Base-by-base conservation (phyloP, 2,113 vertebrate genomes). In the Loxodonta africana region DNA sequence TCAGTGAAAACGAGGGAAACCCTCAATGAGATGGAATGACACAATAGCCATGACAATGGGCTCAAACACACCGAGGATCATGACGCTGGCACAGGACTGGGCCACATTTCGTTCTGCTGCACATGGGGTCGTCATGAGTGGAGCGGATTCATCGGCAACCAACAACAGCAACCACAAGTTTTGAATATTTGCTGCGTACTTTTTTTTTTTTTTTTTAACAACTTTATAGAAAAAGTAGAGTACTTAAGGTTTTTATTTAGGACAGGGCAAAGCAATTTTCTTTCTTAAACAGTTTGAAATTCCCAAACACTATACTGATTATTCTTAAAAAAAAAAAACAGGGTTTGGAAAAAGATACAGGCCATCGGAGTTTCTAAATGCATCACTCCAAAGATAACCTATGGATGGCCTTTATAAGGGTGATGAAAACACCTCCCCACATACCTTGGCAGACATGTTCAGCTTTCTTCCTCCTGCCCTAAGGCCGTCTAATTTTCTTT, bases 391-490 rank as follows among this genome's bases (percentile, higher is more conserved):
- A 51, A 11, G 2, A 1, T 10, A 28, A 25, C 1, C 30, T 6
- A 0, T 2, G 23, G 9, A 10, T 23, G 30, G 6, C 6, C 15
- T 4, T 28, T 6, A 8, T 8, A 6, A 0, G 2, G n/a, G 4
- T 1, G 8, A 37, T 4, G 21, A 28, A 89, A 30, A 4, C 4
- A 44, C 12, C 17, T 51, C 14, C 17, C 0, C 0, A 0, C 5
- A 44, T 28, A 10, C 26, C 60, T 33, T 5, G 4, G 62, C 18
- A 23, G 44, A 28, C 53, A 11, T 17, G 4, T 1, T 12, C 21
- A 30, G 63, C 53, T 41, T 62, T 48, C 23, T 21, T 5, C 37
- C 51, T 6, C 53, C 51, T 25, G 46, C 25, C 6, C 14, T 53
- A 2, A 2, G 25, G 2, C 10, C 25, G 86, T 92, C 8, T 30